These are phyloP conservation scores for Prionailurus viverrinus DNA, from an alignment of 2,113 vertebrate species.

Conservation along the genomic window DNA sequence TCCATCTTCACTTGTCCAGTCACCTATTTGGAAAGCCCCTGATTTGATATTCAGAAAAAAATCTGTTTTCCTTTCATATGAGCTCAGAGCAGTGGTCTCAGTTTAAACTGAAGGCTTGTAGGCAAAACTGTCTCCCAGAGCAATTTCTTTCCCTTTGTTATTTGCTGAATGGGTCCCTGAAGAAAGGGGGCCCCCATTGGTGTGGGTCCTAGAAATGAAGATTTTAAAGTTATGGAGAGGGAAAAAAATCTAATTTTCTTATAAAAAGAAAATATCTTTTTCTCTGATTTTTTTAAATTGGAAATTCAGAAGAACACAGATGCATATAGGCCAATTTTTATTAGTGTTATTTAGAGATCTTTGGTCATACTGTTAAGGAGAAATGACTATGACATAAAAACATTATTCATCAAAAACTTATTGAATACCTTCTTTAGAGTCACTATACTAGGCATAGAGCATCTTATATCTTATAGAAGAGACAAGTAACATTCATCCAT, in stretches of 20 bases:
- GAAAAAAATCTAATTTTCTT: not conserved
- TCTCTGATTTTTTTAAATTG: not conserved
- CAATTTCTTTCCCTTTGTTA: not conserved
- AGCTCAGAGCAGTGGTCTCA: not conserved
- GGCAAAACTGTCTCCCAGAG: not conserved
- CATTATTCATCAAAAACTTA: constrained; percentile 17
- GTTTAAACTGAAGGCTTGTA: constrained; percentile 7
- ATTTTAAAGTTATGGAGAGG: not conserved
- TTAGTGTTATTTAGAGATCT: not conserved
- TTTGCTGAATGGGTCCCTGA: not conserved
- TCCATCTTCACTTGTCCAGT: not conserved
- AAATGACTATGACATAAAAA: not conserved
- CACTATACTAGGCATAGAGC: not conserved
- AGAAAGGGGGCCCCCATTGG: not conserved
- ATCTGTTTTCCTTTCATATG: not conserved
- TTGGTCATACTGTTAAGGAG: not conserved
- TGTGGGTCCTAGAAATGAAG: not conserved
- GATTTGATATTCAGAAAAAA: not conserved
- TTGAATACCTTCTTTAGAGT: not conserved
- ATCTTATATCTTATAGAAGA: not conserved
- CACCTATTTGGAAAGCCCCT: not conserved
- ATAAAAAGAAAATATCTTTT: constrained; percentile 17
- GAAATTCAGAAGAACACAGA: constrained; percentile 21
- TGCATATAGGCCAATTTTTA: not conserved
- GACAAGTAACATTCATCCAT: not conserved